Conservation (phyloP, 2,888 invertebrate genomes). For the Masnerella sp. region DNA sequence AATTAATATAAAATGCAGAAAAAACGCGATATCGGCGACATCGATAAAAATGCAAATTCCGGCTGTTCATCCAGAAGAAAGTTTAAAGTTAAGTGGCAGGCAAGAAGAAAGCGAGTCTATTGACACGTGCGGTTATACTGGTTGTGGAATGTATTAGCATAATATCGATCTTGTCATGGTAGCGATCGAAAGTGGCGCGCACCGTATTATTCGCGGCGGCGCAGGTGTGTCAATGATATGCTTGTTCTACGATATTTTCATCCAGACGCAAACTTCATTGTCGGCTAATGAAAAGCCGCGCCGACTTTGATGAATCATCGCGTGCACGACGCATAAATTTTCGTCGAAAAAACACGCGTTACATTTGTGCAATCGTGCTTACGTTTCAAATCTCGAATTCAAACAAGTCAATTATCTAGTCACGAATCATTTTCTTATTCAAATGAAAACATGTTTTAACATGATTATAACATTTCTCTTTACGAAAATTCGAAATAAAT, state of each 20-base stretch:
- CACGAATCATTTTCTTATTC: no score
- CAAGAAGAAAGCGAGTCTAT: slow-evolving; percentile 41
- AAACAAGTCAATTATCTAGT: no score
- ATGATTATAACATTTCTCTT: no score
- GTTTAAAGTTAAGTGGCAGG: slow-evolving; percentile 30
- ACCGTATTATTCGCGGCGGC: slow-evolving; percentile 54
- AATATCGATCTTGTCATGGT: slow-evolving; percentile 55
- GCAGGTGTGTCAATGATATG: slow-evolving; percentile 63
- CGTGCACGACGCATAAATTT: slow-evolving; percentile 8
- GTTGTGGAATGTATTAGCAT: slow-evolving; percentile 56
- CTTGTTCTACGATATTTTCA: slow-evolving; percentile 57
- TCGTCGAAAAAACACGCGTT: slow-evolving; percentile 4
- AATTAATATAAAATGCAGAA: no score
- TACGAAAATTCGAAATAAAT: no score
- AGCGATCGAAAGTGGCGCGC: slow-evolving; percentile 49
- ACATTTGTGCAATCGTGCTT: slow-evolving; percentile 17
- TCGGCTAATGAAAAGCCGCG: slow-evolving; percentile 50
- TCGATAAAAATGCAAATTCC: slow-evolving; percentile 37
- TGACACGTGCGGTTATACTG: slow-evolving; percentile 45
- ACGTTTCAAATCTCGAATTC: slow-evolving; percentile 6
- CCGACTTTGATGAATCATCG: slow-evolving; percentile 57
- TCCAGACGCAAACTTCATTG: slow-evolving; percentile 41
- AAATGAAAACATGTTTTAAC: no score
- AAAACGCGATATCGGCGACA: no score
- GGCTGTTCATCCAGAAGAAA: slow-evolving; percentile 44